These are phyloP conservation scores for Hypselothyrea guttata DNA, from an alignment of 2,888 invertebrate genomes.

Conservation along the genomic window DNA sequence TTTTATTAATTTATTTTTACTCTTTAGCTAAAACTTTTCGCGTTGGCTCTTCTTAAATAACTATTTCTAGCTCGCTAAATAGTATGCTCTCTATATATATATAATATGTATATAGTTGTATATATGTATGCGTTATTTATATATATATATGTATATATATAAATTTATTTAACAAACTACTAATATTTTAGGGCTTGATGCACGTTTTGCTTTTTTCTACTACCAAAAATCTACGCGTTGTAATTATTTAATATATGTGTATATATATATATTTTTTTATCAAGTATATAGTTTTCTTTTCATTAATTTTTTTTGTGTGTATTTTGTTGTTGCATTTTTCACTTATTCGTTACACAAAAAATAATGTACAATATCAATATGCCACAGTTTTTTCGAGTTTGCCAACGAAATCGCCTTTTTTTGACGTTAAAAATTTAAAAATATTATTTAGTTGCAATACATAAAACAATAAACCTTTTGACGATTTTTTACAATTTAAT, in stretches of 20 bases:
- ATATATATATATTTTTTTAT: slow-evolving; percentile 42
- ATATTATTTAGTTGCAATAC: too few relatives aligned
- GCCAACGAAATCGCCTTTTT: too few relatives aligned
- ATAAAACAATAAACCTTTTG: background rate
- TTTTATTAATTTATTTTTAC: too few relatives aligned
- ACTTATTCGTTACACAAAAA: slow-evolving; percentile 54
- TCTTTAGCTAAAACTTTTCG: slow-evolving; percentile 45
- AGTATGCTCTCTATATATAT: slow-evolving; percentile 17
- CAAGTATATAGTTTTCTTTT: slow-evolving; percentile 20
- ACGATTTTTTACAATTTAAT: slow-evolving; percentile 1
- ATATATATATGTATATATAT: slow-evolving; percentile 49
- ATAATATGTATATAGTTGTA: slow-evolving; percentile 30
- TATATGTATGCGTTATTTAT: slow-evolving; percentile 23
- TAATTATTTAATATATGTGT: slow-evolving; percentile 50
- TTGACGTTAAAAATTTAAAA: slow-evolving; percentile 5
- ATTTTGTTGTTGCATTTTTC: slow-evolving; percentile 18
- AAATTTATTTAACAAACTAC: slow-evolving; percentile 77
- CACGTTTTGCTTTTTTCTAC: slow-evolving; percentile 53
- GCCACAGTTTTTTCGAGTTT: too few relatives aligned
- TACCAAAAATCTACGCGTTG: slow-evolving; percentile 72
- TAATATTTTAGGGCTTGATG: slow-evolving; percentile 63
- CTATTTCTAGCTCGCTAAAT: slow-evolving; percentile 58
- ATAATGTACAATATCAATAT: slow-evolving; percentile 58
- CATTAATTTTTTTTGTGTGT: slow-evolving; percentile 36
- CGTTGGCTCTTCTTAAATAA: slow-evolving; percentile 64